A percentile compares a stretch with the other conserved stretches of the same genome.
Conservation (phyloP, 1,140 invertebrate genomes). For the Micrasema minimum region DNA sequence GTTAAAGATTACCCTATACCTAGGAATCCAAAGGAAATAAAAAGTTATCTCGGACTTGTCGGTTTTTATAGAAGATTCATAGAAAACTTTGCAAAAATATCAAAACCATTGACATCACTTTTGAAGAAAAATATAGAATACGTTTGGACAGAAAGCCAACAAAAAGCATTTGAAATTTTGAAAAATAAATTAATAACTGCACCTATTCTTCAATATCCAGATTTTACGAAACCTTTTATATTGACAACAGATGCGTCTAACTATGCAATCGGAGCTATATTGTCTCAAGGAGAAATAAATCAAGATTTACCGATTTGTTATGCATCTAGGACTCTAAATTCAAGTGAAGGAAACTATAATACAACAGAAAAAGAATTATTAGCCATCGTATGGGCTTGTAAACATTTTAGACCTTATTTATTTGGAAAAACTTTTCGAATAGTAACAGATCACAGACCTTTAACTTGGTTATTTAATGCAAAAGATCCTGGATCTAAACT, state of each 20-base stretch:
- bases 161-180: conserved; percentile 56
- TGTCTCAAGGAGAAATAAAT: conserved; percentile 53
- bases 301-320: conserved; percentile 54
- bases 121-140: conserved; percentile 22
- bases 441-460: conserved; percentile 66
- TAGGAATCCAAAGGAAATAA: conserved; percentile 5
- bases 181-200: conserved; percentile 48
- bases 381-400: conserved; percentile 64
- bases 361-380: conserved; percentile 65
- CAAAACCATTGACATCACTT: conserved; percentile 13
- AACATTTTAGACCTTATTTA: conserved; percentile 64
- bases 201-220: conserved; percentile 54
- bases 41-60: neutral
- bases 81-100: conserved; percentile 31
- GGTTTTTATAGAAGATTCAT: conserved; percentile 29
- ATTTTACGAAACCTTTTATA: conserved; percentile 57
- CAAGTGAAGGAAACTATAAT: conserved; percentile 60
- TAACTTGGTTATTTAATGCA: conserved; percentile 60
- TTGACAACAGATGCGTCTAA: conserved; percentile 57
- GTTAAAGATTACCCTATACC: neutral
- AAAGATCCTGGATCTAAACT: conserved; percentile 64
- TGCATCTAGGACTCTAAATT: conserved; percentile 59
- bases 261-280: conserved; percentile 55
- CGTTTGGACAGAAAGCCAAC: conserved; percentile 42
- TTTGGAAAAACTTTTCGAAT: conserved; percentile 63